Base-by-base conservation (phyloP, 2,888 invertebrate genomes). In the Caenorhabditis drosophilae region DNA sequence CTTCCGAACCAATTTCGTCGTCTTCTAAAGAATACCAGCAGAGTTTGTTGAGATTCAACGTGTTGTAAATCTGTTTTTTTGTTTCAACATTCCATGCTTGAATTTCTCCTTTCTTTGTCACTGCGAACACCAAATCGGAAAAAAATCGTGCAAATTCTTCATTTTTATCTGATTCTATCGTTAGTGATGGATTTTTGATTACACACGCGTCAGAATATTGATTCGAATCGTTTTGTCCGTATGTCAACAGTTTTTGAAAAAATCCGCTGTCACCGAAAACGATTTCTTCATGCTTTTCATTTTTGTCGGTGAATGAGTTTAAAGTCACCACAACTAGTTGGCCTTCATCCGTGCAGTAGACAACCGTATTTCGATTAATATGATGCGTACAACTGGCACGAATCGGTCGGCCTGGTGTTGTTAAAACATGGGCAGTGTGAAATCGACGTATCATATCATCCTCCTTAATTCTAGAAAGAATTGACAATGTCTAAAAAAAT, bases 341-440 rank as follows among this genome's bases (percentile, higher is more conserved):
- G 4, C 67, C 67, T 53, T 78, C 78, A 1, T 59, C 55, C 38
- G 74, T 74, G 34, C 60, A 53, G 38, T 75, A 67, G 6, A 64
- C 53, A 16, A 72, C 45, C 15, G 61, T 68, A 20, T 57, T 64
- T 23, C 42, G 61, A 25, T 41, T 52, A 2, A 40, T 26, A 53
- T 58, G 58, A 27, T 70, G 56, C 23, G 66, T 64, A 11, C 63
- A 54, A n/a, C 50, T 60, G 0, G 73, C 70, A 23, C 66, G 61
- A 35, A 56, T 51, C 12, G 68, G 69, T 2, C 71, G 55, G 2
- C 70, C 76, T 2, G 57, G 40, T 2, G 64, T 61, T 4, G 63
- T 56, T 18, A 78, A 53, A 22, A 53, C 45, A 42, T 74, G 60
- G 27, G 53, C 58, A 11, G 67, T 67, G 25, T 72, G 67, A 27